Evolutionary conservation across 1,140 invertebrate genomes (phyloP).

Genomic region (Apis cerana): DNA sequence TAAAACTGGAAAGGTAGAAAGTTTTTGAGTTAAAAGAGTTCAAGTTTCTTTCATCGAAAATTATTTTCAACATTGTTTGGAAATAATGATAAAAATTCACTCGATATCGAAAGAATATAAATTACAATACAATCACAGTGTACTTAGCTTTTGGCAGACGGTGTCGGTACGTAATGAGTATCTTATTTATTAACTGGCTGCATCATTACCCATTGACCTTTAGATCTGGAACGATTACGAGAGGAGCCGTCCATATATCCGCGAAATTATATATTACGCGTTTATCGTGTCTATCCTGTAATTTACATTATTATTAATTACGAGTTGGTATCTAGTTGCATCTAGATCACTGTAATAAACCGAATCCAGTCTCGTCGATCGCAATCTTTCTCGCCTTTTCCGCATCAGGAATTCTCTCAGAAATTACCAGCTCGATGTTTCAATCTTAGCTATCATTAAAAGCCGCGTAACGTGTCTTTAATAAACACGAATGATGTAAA

Average conservation of each 20-base stretch:
- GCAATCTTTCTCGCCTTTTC: neutral
- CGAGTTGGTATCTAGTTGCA: neutral
- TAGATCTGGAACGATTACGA: neutral
- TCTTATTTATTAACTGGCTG: constrained; percentile 19
- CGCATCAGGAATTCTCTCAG: neutral
- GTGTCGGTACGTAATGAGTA: constrained; percentile 3
- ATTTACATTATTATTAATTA: constrained; percentile 38
- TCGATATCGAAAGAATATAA: neutral
- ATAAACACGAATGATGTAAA: neutral
- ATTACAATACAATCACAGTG: neutral
- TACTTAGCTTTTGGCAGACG: neutral
- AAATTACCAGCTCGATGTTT: neutral
- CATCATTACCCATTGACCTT: constrained; percentile 35
- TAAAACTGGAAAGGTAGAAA: too few relatives aligned
- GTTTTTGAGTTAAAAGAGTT: too few relatives aligned
- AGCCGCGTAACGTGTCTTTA: neutral
- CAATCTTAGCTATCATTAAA: neutral
- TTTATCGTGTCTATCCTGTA: neutral
- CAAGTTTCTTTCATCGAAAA: too few relatives aligned
- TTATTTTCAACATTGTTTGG: too few relatives aligned
- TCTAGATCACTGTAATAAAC: neutral
- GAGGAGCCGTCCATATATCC: neutral
- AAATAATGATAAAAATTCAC: too few relatives aligned
- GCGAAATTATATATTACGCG: constrained; percentile 31
- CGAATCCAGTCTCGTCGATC: neutral